A percentile compares a stretch with the other conserved stretches of the same genome.
Conservation (phyloP, 2,797 vertebrate genomes). For the Karalla daura region DNA sequence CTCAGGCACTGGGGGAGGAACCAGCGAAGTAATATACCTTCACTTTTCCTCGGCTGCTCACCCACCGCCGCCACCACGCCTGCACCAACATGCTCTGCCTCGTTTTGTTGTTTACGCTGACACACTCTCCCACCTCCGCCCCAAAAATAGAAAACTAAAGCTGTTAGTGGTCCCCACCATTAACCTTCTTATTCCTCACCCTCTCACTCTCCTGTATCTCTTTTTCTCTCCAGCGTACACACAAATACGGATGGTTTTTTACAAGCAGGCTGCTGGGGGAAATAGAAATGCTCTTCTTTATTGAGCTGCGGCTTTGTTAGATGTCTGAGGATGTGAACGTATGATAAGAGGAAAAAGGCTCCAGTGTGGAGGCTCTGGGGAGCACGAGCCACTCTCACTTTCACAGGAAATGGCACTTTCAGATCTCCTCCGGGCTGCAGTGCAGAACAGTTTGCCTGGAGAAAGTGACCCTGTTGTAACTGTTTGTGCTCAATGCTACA, state of each 20-base stretch:
- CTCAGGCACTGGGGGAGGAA: slow-evolving; percentile 29
- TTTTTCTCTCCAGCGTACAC: slow-evolving; percentile 15
- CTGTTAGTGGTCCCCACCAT: slow-evolving; percentile 39
- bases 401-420: slow-evolving; percentile 74
- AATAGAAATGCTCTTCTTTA: slow-evolving; percentile 64
- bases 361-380: slow-evolving; percentile 56
- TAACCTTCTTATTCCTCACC: slow-evolving; percentile 61
- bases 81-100: slow-evolving; percentile 20
- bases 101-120: slow-evolving; percentile 63
- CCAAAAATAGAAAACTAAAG: slow-evolving; percentile 56
- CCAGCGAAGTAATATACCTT: slow-evolving; percentile 37
- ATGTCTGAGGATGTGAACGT: slow-evolving; percentile 68
- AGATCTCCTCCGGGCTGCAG: slow-evolving; percentile 58
- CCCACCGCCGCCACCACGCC: background rate
- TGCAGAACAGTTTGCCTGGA: slow-evolving; percentile 40
- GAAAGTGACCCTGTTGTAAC: slow-evolving; percentile 67
- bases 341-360: slow-evolving; percentile 71
- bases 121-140: slow-evolving; percentile 37
- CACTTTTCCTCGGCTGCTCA: slow-evolving; percentile 14
- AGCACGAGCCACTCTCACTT: slow-evolving; percentile 68
- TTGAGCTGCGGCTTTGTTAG: slow-evolving; percentile 60
- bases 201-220: slow-evolving; percentile 33
- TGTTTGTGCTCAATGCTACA: slow-evolving; percentile 38
- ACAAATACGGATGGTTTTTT: slow-evolving; percentile 35
- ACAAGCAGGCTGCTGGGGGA: slow-evolving; percentile 49